Evolutionary conservation across 2,888 invertebrate genomes (phyloP).

Genomic region (Orchesella flavescens): DNA sequence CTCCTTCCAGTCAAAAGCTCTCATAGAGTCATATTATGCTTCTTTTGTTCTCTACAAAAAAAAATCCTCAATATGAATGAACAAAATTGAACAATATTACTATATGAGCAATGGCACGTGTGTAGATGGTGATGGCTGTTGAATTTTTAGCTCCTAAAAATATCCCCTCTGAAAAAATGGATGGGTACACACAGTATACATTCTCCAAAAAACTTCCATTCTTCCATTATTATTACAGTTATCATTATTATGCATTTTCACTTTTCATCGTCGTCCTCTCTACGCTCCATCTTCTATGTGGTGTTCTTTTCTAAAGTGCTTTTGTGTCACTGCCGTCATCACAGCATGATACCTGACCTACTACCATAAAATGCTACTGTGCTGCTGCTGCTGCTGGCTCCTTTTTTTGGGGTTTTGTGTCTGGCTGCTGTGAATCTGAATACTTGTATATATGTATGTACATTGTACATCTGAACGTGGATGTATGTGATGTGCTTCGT

Average conservation of each 20-base stretch:
- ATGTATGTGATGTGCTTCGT: background rate
- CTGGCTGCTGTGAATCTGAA: too few species aligned
- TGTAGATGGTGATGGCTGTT: too few species aligned
- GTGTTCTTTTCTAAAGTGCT: background rate
- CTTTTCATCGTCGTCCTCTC: slow-evolving; percentile 17
- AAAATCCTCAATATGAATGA: too few species aligned
- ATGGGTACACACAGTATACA: too few species aligned
- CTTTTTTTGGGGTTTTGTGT: background rate
- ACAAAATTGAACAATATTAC: too few species aligned
- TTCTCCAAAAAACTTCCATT: background rate
- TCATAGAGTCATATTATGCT: background rate
- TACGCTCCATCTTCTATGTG: background rate
- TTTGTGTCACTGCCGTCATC: slow-evolving; percentile 28
- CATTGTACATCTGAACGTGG: too few species aligned
- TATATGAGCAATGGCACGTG: too few species aligned
- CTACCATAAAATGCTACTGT: slow-evolving; percentile 16
- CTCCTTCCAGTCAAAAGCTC: slow-evolving; percentile 13
- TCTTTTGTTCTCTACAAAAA: background rate
- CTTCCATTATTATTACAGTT: background rate
- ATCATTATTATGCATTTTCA: slow-evolving; percentile 29
- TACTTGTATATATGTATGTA: background rate
- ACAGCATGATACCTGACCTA: slow-evolving; percentile 40
- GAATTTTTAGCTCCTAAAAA: too few species aligned
- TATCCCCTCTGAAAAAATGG: too few species aligned
- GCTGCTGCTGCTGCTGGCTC: background rate